Evolutionary conservation across 2,797 vertebrate genomes (phyloP), one percentile per base, ranked within the genome.

Genomic region (Mico argentatus): DNA sequence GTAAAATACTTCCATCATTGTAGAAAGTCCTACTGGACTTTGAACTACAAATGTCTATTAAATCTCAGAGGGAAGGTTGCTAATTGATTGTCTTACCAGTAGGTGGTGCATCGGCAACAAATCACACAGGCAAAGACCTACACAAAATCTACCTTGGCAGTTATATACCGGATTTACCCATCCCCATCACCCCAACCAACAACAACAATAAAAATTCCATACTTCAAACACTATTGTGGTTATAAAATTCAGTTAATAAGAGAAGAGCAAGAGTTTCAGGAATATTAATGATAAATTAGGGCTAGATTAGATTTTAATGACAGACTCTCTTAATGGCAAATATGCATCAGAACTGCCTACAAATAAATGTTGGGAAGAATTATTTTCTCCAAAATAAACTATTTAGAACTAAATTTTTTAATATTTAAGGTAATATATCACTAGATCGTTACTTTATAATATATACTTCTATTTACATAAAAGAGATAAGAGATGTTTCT

Each of bases 101-200:
- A 95, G 96, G 61, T 94, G 90, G 92, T 59, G 55, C 67, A 46
- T 7, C 61, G 73, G 44, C 88, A 96, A 87, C 82, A 91, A 96
- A 91, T 57, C 72, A 85, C 46, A 36, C 0, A 85, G 57, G 72
- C 26, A 95, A 87, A 24, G 26, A 83, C 5, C 26, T 39, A 73
- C 17, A 44, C 48, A 75, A 75, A 77, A 36, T 70, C 44, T 5
- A 87, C 61, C 26, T 64, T 86, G 76, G 70, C 36, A 89, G 6
- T 70, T 81, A 30, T 0, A 22, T 41, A 27, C 24, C 80, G 20
- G 41, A 92, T 89, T 89, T 94, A 67, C 22, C 73, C 57, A 2
- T 11, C 57, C 4, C 55, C 11, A 11, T 26, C 4, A 59, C 26
- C 57, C 24, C 57, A 26, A 9, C 24, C 57, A 59, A 59, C 10